A percentile compares a stretch with the other conserved stretches of the same genome.
Evolutionary conservation across 1,140 invertebrate genomes (phyloP).

Genomic region (Drosophila prosaltans): DNA sequence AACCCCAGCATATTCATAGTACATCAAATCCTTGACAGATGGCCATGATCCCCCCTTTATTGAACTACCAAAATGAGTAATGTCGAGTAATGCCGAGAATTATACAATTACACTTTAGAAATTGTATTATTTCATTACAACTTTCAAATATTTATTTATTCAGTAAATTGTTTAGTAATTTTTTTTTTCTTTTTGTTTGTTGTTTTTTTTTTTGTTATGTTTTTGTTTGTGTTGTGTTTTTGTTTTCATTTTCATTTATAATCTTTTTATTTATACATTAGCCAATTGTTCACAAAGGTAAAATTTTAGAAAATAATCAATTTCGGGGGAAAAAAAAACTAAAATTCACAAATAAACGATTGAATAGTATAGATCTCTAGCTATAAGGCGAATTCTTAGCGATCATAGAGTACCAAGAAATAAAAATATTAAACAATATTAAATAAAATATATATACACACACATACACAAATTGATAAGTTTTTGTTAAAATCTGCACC

Average conservation of each 20-base stretch:
- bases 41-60: too few relatives aligned
- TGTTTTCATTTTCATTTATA: constrained; percentile 52
- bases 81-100: too few relatives aligned
- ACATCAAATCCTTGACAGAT: too few relatives aligned
- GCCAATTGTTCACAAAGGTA: constrained; percentile 49
- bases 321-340: constrained; percentile 22
- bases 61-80: too few relatives aligned
- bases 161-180: constrained; percentile 71
- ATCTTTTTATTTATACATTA: constrained; percentile 57
- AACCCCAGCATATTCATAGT: too few relatives aligned
- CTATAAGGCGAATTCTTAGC: constrained; percentile 49
- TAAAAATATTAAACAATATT: constrained; percentile 20
- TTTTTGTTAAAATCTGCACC: neutral
- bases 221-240: constrained; percentile 33
- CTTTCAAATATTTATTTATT: constrained; percentile 78
- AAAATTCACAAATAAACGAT: constrained; percentile 23
- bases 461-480: neutral
- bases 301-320: constrained; percentile 20
- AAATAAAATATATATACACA: constrained; percentile 1
- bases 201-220: constrained; percentile 5
- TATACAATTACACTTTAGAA: constrained; percentile 21
- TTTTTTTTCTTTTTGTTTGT: constrained; percentile 18
- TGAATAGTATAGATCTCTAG: constrained; percentile 38
- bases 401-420: constrained; percentile 25
- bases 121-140: constrained; percentile 61